phyloP scores from a whole-genome alignment of 1,140 invertebrate genomes.

The Eueides isabella region DNA sequence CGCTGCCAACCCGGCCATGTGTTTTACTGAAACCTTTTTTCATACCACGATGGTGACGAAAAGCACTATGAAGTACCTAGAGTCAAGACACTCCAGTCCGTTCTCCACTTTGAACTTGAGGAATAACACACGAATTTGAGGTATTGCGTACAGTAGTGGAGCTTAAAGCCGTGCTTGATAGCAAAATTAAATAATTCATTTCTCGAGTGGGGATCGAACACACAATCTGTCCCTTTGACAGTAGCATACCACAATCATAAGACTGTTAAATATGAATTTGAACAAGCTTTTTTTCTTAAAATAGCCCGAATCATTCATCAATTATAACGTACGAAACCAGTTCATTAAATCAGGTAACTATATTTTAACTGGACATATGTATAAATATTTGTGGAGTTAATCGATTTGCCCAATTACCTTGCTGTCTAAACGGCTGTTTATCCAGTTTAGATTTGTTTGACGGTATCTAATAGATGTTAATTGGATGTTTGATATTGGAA shows the following conservation, averaged over 20 bases:
- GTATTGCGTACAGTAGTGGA: too few relatives aligned
- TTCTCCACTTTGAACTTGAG: too few relatives aligned
- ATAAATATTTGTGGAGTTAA: neutral
- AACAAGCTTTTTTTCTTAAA: neutral
- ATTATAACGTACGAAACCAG: neutral
- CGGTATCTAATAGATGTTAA: neutral
- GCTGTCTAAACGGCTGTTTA: neutral
- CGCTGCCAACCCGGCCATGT: too few relatives aligned
- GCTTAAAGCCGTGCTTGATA: neutral
- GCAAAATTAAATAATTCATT: too few relatives aligned
- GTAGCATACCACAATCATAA: neutral
- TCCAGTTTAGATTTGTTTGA: constrained; percentile 5
- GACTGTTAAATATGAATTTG: neutral
- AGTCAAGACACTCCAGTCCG: too few relatives aligned
- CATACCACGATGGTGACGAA: too few relatives aligned
- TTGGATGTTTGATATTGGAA: neutral
- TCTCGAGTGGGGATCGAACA: too few relatives aligned
- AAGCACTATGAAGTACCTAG: too few relatives aligned
- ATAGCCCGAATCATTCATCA: neutral
- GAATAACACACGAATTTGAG: too few relatives aligned
- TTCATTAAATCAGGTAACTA: constrained; percentile 1
- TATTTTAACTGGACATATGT: neutral
- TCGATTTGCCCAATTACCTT: constrained; percentile 6
- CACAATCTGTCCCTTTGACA: neutral
- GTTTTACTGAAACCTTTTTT: too few relatives aligned